phyloP scores from a whole-genome alignment of 2,113 vertebrate genomes.

The Paracanthobrama guichenoti region DNA sequence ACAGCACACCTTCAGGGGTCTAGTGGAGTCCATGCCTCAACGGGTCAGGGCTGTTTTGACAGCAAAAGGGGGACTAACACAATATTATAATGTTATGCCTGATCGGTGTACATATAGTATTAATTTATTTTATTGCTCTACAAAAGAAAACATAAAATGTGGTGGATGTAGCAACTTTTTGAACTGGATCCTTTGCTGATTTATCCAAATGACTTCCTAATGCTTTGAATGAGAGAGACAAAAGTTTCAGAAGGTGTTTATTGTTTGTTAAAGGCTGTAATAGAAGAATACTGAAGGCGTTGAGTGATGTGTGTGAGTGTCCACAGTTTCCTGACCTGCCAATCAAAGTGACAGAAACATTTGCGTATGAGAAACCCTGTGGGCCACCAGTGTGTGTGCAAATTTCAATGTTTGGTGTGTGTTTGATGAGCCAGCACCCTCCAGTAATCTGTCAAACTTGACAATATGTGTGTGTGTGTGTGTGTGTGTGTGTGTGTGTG shows the following conservation, averaged over 20 bases:
- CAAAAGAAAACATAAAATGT: no score
- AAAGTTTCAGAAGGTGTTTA: background rate
- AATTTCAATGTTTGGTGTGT: background rate
- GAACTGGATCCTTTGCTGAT: background rate
- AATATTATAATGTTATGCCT: no score
- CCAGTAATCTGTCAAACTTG: constrained; percentile 25
- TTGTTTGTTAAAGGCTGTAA: background rate
- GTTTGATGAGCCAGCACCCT: constrained; percentile 14
- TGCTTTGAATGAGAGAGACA: no score
- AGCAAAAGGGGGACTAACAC: no score
- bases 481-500: constrained; percentile 7
- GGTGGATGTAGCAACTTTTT: background rate
- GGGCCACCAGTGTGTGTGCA: background rate
- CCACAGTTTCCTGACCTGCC: background rate
- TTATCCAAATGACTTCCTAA: no score
- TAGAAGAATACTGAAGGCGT: background rate
- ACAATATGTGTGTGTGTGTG: background rate
- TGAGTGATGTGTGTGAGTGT: background rate
- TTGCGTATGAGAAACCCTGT: constrained; percentile 2
- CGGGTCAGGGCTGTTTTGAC: no score
- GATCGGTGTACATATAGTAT: background rate
- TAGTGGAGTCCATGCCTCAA: no score
- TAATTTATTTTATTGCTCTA: no score
- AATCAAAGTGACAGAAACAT: constrained; percentile 17
- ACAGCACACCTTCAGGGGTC: no score